Evolutionary conservation across 1,140 invertebrate species (phyloP).

Genomic region (Copidosoma floridanum): DNA sequence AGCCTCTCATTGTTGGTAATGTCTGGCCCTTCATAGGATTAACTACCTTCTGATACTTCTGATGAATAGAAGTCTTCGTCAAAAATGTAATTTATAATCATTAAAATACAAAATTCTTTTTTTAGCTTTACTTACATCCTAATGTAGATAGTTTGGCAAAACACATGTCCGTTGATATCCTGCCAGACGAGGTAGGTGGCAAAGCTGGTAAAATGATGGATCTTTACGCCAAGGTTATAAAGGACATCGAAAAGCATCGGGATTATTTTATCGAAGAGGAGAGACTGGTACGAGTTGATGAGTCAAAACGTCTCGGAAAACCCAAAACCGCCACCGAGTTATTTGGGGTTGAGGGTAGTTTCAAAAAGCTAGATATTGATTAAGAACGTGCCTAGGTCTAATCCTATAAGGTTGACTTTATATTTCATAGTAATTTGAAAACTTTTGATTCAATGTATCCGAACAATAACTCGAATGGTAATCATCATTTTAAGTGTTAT

Average conservation of each 20-base stretch:
- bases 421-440: too few species aligned
- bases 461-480: too few species aligned
- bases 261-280: conserved; percentile 60
- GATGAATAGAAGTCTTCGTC: not conserved
- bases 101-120: not conserved
- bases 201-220: conserved; percentile 47
- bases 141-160: conserved; percentile 45
- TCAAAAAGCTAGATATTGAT: conserved; percentile 72
- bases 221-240: conserved; percentile 44
- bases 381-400: too few species aligned
- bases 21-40: too few species aligned
- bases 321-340: conserved; percentile 63
- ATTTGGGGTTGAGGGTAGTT: conserved; percentile 68
- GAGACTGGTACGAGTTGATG: conserved; percentile 59
- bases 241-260: conserved; percentile 55
- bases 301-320: conserved; percentile 62
- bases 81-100: not conserved
- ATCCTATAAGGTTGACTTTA: too few species aligned
- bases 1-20: too few species aligned
- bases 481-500: too few species aligned
- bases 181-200: conserved; percentile 62
- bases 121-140: conserved; percentile 51
- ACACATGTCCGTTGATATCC: conserved; percentile 47
- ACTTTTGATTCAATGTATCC: too few species aligned
- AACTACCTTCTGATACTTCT: too few species aligned